Conservation (phyloP, 2,113 vertebrate genomes). For the Laticauda colubrina region DNA sequence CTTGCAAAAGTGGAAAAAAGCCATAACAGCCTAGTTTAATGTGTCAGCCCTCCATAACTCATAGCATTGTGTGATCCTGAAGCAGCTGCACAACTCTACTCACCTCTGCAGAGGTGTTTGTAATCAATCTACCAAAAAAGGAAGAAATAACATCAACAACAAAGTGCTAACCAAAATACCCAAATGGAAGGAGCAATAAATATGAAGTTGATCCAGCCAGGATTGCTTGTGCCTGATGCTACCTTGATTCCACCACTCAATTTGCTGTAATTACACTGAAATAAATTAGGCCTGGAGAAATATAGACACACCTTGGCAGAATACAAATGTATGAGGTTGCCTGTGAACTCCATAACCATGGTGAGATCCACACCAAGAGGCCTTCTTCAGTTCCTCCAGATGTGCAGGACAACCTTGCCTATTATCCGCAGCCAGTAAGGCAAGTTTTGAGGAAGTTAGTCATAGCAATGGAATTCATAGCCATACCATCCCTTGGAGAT, state of each 20-base stretch:
- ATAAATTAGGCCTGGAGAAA: neutral
- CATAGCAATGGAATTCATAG: neutral
- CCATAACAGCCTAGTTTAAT: constrained; percentile 72
- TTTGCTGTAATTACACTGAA: neutral
- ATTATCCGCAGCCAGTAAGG: neutral
- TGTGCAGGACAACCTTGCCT: neutral
- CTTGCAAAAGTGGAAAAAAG: constrained; percentile 64
- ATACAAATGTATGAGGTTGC: neutral
- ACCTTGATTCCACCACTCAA: accelerated
- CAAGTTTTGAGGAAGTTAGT: neutral
- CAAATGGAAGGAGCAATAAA: constrained; percentile 18
- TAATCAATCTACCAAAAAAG: constrained; percentile 56
- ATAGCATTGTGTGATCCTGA: constrained; percentile 62
- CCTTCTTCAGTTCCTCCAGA: neutral
- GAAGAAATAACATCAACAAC: neutral
- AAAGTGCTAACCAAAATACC: constrained; percentile 58
- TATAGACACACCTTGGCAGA: neutral
- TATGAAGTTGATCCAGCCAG: constrained; percentile 28
- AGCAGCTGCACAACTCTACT: constrained; percentile 46
- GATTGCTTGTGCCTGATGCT: accelerated
- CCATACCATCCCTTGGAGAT: neutral
- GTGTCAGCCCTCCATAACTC: constrained; percentile 68
- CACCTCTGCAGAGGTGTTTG: constrained; percentile 47
- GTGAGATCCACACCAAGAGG: neutral
- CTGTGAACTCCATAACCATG: neutral